Evolutionary conservation across 2,888 invertebrate species (phyloP).

Genomic region (Ypsolopha sequella): DNA sequence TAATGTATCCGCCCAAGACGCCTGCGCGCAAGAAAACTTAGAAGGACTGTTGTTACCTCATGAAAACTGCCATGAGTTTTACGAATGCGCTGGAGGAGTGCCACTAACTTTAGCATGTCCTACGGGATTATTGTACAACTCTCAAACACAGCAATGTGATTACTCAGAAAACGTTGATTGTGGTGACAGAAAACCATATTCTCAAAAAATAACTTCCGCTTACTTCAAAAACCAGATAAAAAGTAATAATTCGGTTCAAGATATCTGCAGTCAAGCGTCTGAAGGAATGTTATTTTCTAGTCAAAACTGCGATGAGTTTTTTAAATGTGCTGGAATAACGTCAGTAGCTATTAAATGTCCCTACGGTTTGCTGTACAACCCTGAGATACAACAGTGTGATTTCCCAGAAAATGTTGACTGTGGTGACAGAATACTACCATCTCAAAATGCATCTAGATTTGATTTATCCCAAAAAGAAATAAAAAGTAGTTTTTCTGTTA

Average conservation of each 20-base stretch:
- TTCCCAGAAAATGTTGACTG: conserved; percentile 30
- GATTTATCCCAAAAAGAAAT: not conserved
- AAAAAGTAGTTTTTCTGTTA: not conserved
- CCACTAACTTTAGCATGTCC: conserved; percentile 21
- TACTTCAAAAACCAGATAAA: no score
- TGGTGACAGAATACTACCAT: conserved; percentile 13
- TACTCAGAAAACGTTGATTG: conserved; percentile 30
- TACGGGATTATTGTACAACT: conserved; percentile 22
- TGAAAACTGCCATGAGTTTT: conserved; percentile 28
- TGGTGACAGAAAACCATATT: conserved; percentile 15
- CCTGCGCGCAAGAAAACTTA: conserved; percentile 21
- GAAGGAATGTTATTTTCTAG: conserved; percentile 23
- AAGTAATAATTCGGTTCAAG: no score
- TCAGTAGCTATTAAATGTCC: conserved; percentile 21
- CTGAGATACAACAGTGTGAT: conserved; percentile 21
- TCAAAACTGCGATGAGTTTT: conserved; percentile 28
- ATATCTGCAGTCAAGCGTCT: no score
- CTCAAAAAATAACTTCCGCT: no score
- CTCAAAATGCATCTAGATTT: not conserved
- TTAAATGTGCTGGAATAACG: conserved; percentile 21
- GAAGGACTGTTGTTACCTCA: conserved; percentile 28
- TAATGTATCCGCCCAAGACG: conserved; percentile 2
- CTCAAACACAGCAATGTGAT: conserved; percentile 21
- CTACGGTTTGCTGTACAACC: conserved; percentile 22
- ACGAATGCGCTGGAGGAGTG: conserved; percentile 21